Evolutionary conservation across 2,797 vertebrate genomes (phyloP), one percentile per base, ranked within the genome.

Genomic region (Gobio occitaniae): DNA sequence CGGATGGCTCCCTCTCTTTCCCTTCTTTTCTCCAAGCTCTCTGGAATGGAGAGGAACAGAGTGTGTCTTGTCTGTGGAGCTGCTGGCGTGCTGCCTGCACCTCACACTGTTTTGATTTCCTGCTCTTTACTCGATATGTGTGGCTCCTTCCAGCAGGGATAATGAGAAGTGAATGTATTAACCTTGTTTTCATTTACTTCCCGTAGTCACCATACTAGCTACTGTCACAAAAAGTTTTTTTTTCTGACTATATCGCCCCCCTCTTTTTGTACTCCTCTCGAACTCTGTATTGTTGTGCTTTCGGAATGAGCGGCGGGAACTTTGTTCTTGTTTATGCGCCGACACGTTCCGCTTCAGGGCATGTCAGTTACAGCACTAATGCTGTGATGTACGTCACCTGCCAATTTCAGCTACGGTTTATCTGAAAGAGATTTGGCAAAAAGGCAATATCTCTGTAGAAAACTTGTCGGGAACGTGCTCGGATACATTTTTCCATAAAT

Each of bases 111-210:
- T 94, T 93, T 92, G 93, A 94, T 94, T 93, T 94, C 92, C 92
- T 94, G 92, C 93, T 92, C 80, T 90, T 91, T 89, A 93, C 90
- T 87, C 78, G 88, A 92, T 90, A 89, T 90, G 89, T 92, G 92
- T 91, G 93, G 92, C 89, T 92, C 91, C 91, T 89, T 91, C 92
- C 92, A 91, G 90, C 75, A 82, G 91, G 90, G 92, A 92, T 94
- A 94, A 94, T 94, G 93, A 93, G 92, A 93, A 92, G 89, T n/a
- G 92, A 93, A 94, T 94, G 92, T 92, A 94, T 95, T 94, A 94
- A 95, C 94, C 94, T 94, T 94, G 94, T 95, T 95, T 95, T 94
- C 94, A 94, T 94, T 94, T 93, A 93, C 93, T 94, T 93, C 94
- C 93, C 25, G 87, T 91, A 93, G 94, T 93, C 91, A 79, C 86